phyloP scores from a whole-genome alignment of 1,140 invertebrate genomes.

The Hylyphantes graminicola region DNA sequence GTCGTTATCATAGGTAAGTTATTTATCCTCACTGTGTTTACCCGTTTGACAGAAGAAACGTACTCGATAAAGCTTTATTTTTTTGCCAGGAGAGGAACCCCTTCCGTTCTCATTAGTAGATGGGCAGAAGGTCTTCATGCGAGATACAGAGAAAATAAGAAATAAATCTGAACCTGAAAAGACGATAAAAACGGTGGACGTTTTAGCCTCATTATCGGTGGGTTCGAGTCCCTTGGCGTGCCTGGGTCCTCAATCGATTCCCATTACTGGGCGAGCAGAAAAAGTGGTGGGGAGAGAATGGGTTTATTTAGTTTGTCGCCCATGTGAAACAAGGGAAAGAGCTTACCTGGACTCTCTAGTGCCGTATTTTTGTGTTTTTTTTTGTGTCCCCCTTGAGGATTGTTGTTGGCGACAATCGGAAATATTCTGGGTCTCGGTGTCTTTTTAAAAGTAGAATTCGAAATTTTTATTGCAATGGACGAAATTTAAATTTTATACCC shows the following conservation, averaged over 20 bases:
- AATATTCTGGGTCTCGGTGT: too few species aligned
- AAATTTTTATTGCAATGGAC: background rate
- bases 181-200: constrained; percentile 54
- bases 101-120: constrained; percentile 49
- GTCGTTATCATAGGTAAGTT: too few species aligned
- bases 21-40: background rate
- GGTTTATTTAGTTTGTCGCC: constrained; percentile 55
- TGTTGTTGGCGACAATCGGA: background rate
- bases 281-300: constrained; percentile 42
- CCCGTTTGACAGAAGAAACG: constrained; percentile 31
- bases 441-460: background rate
- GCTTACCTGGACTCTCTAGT: constrained; percentile 39
- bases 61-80: constrained; percentile 37
- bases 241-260: constrained; percentile 47
- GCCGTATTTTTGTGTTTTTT: background rate
- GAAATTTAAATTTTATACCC: background rate
- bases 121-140: constrained; percentile 13
- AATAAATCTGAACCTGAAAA: constrained; percentile 53
- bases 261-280: constrained; percentile 43
- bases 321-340: constrained; percentile 50
- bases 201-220: constrained; percentile 56
- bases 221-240: constrained; percentile 29
- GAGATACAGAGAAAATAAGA: constrained; percentile 36
- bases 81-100: constrained; percentile 6
- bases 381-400: constrained; percentile 1